Percentiles rank a stretch among this genome's conserved stretches.
Evolutionary conservation across 2,888 invertebrate genomes (phyloP).

Genomic region (Deilephila elpenor): DNA sequence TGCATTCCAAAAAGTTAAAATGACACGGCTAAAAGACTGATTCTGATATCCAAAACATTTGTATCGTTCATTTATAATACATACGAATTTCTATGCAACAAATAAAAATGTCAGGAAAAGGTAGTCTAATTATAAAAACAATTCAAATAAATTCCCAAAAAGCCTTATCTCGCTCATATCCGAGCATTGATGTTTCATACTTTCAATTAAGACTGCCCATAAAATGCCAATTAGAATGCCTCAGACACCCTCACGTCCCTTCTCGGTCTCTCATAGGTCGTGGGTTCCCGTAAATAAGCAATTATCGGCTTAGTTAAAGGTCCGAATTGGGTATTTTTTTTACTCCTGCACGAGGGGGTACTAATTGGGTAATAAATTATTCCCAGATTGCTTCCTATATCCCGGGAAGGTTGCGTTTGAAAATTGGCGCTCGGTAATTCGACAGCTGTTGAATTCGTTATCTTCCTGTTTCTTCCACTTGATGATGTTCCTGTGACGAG

Average conservation of each 20-base stretch:
- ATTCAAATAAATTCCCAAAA: background rate
- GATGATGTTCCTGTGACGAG: constrained; percentile 35
- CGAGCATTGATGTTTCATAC: constrained; percentile 33
- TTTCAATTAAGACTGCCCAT: constrained; percentile 51
- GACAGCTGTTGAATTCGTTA: constrained; percentile 48
- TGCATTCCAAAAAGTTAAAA: no score
- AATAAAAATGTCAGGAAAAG: background rate
- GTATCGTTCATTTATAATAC: no score
- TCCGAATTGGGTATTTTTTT: constrained; percentile 62
- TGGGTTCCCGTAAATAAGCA: constrained; percentile 63
- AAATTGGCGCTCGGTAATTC: constrained; percentile 47
- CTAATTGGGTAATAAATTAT: constrained; percentile 73
- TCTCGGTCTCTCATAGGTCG: constrained; percentile 31
- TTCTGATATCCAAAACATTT: no score
- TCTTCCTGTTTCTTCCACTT: constrained; percentile 14
- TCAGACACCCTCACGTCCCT: constrained; percentile 46
- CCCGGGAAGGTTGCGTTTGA: constrained; percentile 49
- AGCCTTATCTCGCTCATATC: background rate
- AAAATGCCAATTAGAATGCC: constrained; percentile 47
- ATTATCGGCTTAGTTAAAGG: constrained; percentile 62
- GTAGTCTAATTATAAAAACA: background rate
- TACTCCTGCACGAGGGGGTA: constrained; percentile 52
- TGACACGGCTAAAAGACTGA: no score
- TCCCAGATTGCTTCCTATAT: constrained; percentile 58
- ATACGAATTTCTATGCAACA: no score